phyloP scores from a whole-genome alignment of 2,888 invertebrate genomes.

The Keiferia lycopersicella region DNA sequence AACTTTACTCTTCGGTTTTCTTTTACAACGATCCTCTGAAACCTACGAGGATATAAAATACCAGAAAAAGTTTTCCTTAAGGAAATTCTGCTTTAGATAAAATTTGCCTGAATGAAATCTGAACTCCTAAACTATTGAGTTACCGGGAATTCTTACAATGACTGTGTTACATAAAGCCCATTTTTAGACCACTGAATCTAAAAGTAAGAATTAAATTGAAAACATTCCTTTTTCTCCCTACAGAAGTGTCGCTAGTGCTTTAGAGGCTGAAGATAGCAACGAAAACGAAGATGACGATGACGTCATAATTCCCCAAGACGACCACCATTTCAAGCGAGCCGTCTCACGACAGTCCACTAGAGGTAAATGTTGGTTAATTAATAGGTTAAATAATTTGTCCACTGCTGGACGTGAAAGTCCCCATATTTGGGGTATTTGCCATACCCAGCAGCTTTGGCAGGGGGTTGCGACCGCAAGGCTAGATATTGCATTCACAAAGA shows the following conservation, averaged over 20 bases:
- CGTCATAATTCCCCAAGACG: conserved; percentile 11
- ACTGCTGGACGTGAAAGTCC: neutral
- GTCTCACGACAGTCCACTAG: neutral
- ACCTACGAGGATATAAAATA: no score
- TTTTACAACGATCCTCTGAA: no score
- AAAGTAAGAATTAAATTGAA: neutral
- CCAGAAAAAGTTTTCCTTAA: neutral
- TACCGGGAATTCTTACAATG: no score
- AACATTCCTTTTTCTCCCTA: no score
- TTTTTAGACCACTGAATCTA: no score
- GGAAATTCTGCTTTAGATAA: neutral
- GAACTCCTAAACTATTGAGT: no score
- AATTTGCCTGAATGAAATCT: neutral
- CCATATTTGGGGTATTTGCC: no score
- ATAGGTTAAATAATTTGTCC: neutral
- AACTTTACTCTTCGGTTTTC: no score
- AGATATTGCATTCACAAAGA: no score
- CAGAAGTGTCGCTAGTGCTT: neutral
- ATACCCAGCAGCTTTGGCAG: no score
- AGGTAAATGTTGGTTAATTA: neutral
- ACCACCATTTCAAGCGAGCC: neutral
- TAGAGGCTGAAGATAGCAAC: neutral
- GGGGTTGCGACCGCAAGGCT: no score
- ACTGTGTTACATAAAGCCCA: no score
- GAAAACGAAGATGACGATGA: conserved; percentile 13